Base-by-base conservation (phyloP, 2,797 vertebrate species). In the Cyprinodon diabolis region DNA sequence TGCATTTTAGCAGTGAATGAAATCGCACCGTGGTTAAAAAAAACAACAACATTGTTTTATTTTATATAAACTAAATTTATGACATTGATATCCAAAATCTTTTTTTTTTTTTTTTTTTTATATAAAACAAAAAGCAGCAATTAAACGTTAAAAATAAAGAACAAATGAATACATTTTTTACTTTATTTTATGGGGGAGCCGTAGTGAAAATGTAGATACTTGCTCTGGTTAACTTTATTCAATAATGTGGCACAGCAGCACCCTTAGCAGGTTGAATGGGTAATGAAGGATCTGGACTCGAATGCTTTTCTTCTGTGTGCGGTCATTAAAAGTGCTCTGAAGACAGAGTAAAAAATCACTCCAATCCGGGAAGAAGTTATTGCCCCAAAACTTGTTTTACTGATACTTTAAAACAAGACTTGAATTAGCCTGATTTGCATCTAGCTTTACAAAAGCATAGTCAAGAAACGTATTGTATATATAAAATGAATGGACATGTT, bases 1-100 rank as follows among this genome's bases (percentile, higher is more conserved):
- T 10, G 14, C 63, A 21, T 52, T 78, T 55, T 72, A 66, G 63
- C 68, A 72, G 71, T 82, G 74, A 77, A 85, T 83, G 51, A 65
- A 65, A 62, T 40, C 21, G 3, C 52, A 65, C 48, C 74, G 68
- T 43, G 4, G 57, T 35, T 19, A 4, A 37, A 60, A 60, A 30
- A 30, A 30, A 51, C 43, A 60, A 76, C 56, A 30, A 30, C 25
- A 30, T 30, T 30, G 25, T 30, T 30, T 30, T 30, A 30, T 30
- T 30, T 30, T 30, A 30, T 30, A 30, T 30, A 30, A 30, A 2
- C 30, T 2, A 2, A 2, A 30, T 30, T 30, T 30, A 30, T 30
- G 30, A 30, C 30, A 30, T 30, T 30, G 30, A 30, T 14, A 8
- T 8, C 71, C 25, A 66, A 21, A 62, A 57, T 49, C 68, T 43